phyloP scores from a whole-genome alignment of 2,113 vertebrate genomes.

The Anser cygnoides region DNA sequence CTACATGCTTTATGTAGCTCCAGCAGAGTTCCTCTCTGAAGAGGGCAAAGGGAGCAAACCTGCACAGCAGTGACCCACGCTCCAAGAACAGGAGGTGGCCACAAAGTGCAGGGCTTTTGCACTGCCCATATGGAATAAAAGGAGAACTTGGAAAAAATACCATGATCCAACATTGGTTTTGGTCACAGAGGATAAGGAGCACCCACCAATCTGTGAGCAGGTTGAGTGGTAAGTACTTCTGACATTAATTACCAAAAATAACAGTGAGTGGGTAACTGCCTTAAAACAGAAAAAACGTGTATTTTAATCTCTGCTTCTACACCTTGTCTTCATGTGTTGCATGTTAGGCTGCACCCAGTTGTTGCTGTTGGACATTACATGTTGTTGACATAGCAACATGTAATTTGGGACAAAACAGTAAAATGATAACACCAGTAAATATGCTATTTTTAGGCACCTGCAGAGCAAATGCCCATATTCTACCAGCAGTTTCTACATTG shows the following conservation, averaged over 20 bases:
- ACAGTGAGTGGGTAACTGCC: not conserved
- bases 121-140: not conserved
- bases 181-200: not conserved
- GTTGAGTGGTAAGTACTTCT: not conserved
- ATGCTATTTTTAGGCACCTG: not conserved
- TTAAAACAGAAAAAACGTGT: not conserved
- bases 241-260: slow-evolving; percentile 20
- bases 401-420: not conserved
- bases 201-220: not conserved
- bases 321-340: not conserved
- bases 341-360: not conserved
- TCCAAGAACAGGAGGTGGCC: rapidly evolving
- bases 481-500: not conserved
- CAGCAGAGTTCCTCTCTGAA: not conserved
- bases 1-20: not conserved
- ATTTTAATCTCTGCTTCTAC: not conserved
- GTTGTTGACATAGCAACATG: slow-evolving; percentile 18
- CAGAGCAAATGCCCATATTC: not conserved
- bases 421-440: not conserved
- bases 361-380: not conserved
- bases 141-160: not conserved
- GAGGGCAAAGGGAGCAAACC: not conserved
- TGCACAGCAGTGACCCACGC: rapidly evolving
- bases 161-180: not conserved
- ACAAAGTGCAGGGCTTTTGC: rapidly evolving